Evolutionary conservation across 2,888 invertebrate genomes (phyloP).

Genomic region (Cancer borealis): DNA sequence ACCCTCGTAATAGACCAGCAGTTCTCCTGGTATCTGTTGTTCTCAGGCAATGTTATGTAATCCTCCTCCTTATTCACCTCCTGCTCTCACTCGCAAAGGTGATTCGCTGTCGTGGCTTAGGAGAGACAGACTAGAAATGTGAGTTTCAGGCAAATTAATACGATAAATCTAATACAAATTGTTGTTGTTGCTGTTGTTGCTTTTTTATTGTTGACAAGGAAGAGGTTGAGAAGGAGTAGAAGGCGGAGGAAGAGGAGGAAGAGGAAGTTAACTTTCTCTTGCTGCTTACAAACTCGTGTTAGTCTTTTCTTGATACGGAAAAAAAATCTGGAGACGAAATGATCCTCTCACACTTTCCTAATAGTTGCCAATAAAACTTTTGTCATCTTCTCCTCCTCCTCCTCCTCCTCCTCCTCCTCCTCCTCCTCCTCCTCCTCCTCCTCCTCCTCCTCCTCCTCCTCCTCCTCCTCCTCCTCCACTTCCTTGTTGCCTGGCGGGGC

Average conservation of each 20-base stretch:
- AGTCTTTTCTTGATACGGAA: background rate
- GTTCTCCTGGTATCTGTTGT: no score
- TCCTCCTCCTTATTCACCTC: no score
- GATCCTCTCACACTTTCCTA: background rate
- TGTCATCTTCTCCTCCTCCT: background rate
- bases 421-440: background rate
- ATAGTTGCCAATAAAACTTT: no score
- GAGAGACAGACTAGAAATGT: background rate
- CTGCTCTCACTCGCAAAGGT: background rate
- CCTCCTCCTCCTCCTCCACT: background rate
- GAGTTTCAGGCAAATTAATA: slow-evolving; percentile 20
- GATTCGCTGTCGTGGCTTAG: background rate
- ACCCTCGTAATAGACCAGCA: no score
- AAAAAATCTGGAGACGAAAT: background rate
- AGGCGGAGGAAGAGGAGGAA: background rate
- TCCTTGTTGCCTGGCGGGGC: background rate
- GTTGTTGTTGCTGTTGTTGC: background rate
- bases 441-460: background rate
- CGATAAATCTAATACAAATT: background rate
- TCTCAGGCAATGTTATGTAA: no score
- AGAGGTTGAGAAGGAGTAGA: background rate
- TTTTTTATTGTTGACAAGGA: background rate
- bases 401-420: background rate
- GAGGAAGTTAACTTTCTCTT: background rate
- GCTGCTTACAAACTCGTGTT: no score